Evolutionary conservation across 2,888 invertebrate species (phyloP).

Genomic region (Archips xylosteana): DNA sequence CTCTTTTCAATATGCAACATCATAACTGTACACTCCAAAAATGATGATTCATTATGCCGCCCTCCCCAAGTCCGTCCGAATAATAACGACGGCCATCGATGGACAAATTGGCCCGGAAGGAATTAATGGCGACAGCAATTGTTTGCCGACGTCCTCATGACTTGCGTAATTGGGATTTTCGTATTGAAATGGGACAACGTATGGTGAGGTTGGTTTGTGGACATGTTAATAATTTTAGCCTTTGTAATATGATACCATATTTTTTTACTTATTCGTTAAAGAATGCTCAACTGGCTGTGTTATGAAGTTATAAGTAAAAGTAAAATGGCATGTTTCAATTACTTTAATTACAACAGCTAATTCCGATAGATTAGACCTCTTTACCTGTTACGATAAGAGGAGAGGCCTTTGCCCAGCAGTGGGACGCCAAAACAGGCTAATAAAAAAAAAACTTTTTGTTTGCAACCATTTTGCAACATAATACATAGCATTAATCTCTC

Average conservation of each 20-base stretch:
- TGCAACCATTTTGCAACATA: too few species aligned
- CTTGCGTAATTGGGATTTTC: slow-evolving; percentile 11
- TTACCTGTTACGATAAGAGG: too few species aligned
- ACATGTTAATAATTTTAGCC: not conserved
- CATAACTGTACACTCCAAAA: not conserved
- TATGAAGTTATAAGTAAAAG: too few species aligned
- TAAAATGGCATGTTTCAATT: too few species aligned
- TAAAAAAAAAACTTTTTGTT: too few species aligned
- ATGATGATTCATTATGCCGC: not conserved
- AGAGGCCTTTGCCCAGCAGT: too few species aligned
- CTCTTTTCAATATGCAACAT: not conserved
- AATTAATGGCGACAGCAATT: slow-evolving; percentile 29
- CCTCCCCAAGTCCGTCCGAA: not conserved
- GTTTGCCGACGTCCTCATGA: slow-evolving; percentile 13
- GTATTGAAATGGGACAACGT: not conserved
- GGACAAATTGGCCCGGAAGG: slow-evolving; percentile 18
- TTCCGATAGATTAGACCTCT: too few species aligned
- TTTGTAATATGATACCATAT: not conserved
- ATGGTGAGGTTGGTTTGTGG: not conserved
- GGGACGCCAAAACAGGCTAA: too few species aligned
- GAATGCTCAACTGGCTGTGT: too few species aligned
- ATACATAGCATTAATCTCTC: too few species aligned
- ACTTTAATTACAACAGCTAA: too few species aligned
- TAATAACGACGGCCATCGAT: slow-evolving; percentile 21
- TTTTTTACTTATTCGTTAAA: too few species aligned